Evolutionary conservation across 2,797 vertebrate genomes (phyloP).

Genomic region (Xenentodon cancila): DNA sequence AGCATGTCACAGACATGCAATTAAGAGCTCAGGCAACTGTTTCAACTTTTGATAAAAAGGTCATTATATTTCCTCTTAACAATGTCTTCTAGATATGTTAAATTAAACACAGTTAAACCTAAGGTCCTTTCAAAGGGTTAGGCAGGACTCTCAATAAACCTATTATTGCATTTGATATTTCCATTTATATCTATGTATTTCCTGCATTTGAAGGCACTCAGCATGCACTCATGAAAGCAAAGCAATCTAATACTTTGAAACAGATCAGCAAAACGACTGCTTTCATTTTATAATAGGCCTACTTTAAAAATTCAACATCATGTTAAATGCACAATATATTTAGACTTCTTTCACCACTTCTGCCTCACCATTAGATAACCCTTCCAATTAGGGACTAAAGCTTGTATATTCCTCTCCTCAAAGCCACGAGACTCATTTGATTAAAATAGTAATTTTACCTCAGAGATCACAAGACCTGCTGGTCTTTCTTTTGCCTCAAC

Average conservation of each 20-base stretch:
- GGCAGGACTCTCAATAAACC: too few species aligned
- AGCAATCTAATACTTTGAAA: too few species aligned
- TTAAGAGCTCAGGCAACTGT: too few species aligned
- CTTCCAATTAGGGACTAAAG: not conserved
- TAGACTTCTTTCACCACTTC: not conserved
- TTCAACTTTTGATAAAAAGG: too few species aligned
- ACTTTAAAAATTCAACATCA: conserved; percentile 4
- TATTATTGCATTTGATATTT: too few species aligned
- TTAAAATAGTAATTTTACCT: not conserved
- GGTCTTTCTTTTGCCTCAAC: not conserved
- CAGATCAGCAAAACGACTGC: not conserved
- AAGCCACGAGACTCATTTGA: not conserved
- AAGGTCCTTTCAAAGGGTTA: too few species aligned
- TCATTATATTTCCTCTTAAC: too few species aligned
- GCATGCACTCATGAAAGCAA: too few species aligned
- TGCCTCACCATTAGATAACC: not conserved
- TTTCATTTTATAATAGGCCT: not conserved
- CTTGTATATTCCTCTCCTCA: not conserved
- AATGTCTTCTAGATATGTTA: too few species aligned
- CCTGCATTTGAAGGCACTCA: not conserved
- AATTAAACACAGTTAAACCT: too few species aligned
- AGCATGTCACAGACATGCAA: too few species aligned
- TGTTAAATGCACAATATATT: not conserved
- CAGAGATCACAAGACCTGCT: not conserved
- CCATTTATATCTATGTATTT: not conserved